A percentile compares a stretch with the other conserved stretches of the same genome.
Evolutionary conservation across 2,797 vertebrate species (phyloP).

Genomic region (Anisognathus igniventris): DNA sequence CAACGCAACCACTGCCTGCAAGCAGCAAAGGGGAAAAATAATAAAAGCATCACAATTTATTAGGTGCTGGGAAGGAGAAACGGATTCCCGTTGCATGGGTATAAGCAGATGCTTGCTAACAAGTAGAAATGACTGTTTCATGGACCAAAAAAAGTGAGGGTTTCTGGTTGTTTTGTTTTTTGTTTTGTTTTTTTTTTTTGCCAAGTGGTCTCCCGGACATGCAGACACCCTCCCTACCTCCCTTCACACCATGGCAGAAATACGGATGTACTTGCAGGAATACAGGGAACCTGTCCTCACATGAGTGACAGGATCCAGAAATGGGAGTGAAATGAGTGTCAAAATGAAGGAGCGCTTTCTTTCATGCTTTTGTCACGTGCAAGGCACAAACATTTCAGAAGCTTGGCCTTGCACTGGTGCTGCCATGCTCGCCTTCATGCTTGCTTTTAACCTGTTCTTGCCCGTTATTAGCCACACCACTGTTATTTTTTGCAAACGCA

Average conservation of each 20-base stretch:
- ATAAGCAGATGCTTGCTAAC: conserved; percentile 3
- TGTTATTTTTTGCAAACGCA: neutral
- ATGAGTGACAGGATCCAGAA: neutral
- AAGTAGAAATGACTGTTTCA: conserved; percentile 14
- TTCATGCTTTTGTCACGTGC: neutral
- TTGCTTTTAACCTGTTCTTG: neutral
- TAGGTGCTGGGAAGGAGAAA: conserved; percentile 45
- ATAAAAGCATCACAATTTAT: conserved; percentile 48
- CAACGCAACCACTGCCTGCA: neutral
- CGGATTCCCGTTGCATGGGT: neutral
- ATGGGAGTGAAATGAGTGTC: neutral
- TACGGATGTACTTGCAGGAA: neutral
- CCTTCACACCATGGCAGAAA: neutral
- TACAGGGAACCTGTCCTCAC: neutral
- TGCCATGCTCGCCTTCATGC: neutral
- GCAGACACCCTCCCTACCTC: neutral
- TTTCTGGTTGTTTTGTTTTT: neutral
- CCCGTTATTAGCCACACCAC: neutral
- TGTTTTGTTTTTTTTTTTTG: neutral
- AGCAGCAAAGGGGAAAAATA: conserved; percentile 18
- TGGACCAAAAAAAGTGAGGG: neutral
- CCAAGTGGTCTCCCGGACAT: fast-evolving
- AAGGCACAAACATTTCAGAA: conserved; percentile 6
- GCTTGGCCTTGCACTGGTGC: neutral
- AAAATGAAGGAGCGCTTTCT: neutral